Percentiles rank a stretch among this genome's conserved stretches.
These are phyloP conservation scores for Loris lydekkerianus DNA, from an alignment of 2,797 vertebrate genomes.

Conservation along the genomic window DNA sequence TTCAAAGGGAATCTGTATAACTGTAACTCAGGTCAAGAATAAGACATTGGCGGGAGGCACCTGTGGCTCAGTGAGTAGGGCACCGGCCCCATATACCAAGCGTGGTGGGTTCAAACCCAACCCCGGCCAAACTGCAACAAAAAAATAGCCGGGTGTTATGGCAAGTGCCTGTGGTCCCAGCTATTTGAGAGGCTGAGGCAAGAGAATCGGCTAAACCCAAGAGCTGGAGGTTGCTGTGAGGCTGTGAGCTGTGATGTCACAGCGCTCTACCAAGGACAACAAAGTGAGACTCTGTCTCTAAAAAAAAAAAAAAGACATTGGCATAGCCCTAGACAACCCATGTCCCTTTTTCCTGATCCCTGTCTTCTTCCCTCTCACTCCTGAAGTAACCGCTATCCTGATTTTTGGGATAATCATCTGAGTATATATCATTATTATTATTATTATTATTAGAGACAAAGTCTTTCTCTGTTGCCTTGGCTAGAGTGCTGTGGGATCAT, in stretches of 20 bases:
- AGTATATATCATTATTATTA: not conserved
- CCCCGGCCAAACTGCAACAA: no score
- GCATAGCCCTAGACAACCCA: not conserved
- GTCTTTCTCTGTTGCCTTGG: not conserved
- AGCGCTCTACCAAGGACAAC: no score
- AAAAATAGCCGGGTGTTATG: no score
- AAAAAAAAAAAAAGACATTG: not conserved
- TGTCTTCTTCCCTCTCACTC: not conserved
- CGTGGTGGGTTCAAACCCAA: no score
- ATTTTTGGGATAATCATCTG: not conserved
- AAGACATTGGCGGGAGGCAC: not conserved
- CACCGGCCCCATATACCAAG: no score
- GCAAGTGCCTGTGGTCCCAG: no score
- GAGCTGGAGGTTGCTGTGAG: no score
- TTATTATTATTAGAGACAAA: not conserved
- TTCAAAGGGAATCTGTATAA: slow-evolving; percentile 5
- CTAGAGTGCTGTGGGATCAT: not conserved
- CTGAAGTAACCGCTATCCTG: not conserved
- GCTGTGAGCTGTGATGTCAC: no score
- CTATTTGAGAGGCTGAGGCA: no score
- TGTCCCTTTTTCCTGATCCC: not conserved
- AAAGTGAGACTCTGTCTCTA: no score
- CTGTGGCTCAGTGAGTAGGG: no score
- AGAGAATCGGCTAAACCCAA: no score
- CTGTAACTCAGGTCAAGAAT: not conserved